A percentile compares a stretch with the other conserved stretches of the same genome.
phyloP scores from a whole-genome alignment of 2,888 invertebrate genomes.

The Pollenia labialis region DNA sequence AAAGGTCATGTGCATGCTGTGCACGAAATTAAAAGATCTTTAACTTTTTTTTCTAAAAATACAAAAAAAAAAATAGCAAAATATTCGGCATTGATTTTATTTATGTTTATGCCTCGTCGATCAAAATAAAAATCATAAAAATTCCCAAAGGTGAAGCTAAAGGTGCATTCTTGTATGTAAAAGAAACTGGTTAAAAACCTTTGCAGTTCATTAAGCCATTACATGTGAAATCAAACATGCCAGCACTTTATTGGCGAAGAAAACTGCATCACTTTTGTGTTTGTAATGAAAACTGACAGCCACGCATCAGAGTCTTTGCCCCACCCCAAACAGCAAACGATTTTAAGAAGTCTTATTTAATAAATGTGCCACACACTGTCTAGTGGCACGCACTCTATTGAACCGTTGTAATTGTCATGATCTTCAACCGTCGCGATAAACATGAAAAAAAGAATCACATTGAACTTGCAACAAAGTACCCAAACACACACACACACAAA shows the following conservation, averaged over 20 bases:
- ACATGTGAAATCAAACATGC: neutral
- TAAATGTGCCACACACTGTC: neutral
- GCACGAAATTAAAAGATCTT: too few species aligned
- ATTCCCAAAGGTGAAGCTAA: neutral
- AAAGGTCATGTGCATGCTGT: too few species aligned
- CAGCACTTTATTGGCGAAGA: neutral
- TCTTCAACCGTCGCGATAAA: conserved; percentile 41
- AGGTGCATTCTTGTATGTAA: neutral
- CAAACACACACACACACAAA: neutral
- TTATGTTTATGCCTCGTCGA: too few species aligned
- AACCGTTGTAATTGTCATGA: conserved; percentile 54
- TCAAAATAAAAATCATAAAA: too few species aligned
- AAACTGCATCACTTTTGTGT: neutral
- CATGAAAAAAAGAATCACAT: conserved; percentile 21
- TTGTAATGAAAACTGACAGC: neutral
- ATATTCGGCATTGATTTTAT: too few species aligned
- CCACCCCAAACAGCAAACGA: neutral
- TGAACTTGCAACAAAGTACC: conserved; percentile 22
- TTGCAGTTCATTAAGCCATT: conserved; percentile 57
- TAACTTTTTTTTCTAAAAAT: too few species aligned
- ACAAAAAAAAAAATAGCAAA: too few species aligned
- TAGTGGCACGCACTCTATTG: conserved; percentile 32
- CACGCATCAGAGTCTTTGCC: neutral
- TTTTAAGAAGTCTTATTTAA: conserved; percentile 44
- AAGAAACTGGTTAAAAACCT: conserved; percentile 48